Percentiles rank a stretch among this genome's conserved stretches.
Conservation (phyloP, 2,797 vertebrate species). For the Rhinoraja longicauda region DNA sequence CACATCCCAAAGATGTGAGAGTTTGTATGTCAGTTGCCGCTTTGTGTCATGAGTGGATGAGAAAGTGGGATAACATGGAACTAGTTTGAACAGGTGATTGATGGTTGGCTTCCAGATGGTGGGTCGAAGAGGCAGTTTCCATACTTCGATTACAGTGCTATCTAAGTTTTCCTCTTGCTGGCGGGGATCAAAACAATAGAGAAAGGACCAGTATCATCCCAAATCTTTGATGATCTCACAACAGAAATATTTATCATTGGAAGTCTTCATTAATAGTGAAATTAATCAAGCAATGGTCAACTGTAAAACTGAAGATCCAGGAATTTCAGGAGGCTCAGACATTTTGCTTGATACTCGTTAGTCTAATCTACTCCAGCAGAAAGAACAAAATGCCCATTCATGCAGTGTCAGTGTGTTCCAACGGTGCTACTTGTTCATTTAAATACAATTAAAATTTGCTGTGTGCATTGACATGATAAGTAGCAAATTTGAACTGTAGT, state of each 20-base stretch:
- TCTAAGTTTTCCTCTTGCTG: background rate
- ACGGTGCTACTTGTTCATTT: conserved; percentile 8
- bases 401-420: background rate
- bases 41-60: too few species aligned
- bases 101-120: too few species aligned
- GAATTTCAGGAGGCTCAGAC: background rate
- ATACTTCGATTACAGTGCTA: background rate
- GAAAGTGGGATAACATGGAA: too few species aligned
- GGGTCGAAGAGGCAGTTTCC: too few species aligned
- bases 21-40: too few species aligned
- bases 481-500: background rate
- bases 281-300: background rate
- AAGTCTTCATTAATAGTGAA: background rate
- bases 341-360: background rate
- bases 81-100: too few species aligned
- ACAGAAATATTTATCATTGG: background rate
- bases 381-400: conserved; percentile 25
- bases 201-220: background rate
- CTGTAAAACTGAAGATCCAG: background rate
- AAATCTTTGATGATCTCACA: background rate
- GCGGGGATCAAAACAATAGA: background rate
- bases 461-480: conserved; percentile 12
- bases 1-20: too few species aligned
- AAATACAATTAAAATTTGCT: conserved; percentile 26
- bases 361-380: background rate